A percentile compares a stretch with the other conserved stretches of the same genome.
phyloP scores from a whole-genome alignment of 2,113 vertebrate genomes.

The Bucco capensis region DNA sequence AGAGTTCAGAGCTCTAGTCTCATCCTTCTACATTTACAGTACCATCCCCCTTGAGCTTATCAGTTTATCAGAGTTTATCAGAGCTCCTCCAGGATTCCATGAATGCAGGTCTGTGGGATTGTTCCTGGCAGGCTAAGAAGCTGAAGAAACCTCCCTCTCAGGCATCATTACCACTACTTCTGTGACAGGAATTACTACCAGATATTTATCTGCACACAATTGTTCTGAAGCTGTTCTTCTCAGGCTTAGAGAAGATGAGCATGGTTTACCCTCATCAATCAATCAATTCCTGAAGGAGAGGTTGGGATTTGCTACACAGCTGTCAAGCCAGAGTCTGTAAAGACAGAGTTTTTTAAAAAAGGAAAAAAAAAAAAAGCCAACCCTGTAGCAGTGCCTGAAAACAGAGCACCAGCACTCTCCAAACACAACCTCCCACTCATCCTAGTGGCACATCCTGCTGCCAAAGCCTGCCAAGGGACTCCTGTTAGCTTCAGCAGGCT shows the following conservation, averaged over 20 bases:
- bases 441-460: background rate
- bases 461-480: constrained; percentile 11
- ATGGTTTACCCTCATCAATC: constrained; percentile 22
- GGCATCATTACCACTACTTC: background rate
- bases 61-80: background rate
- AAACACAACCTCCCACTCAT: background rate
- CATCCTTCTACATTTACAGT: background rate
- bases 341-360: background rate
- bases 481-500: background rate
- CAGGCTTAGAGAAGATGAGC: background rate
- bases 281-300: constrained; percentile 33
- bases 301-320: constrained; percentile 16
- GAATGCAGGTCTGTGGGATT: background rate
- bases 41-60: background rate
- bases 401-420: background rate
- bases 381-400: constrained; percentile 16
- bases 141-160: background rate
- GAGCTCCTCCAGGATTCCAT: background rate
- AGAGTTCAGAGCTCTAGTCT: background rate
- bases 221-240: background rate
- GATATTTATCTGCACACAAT: background rate
- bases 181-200: background rate
- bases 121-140: background rate
- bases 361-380: background rate
- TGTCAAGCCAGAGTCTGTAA: constrained; percentile 7